A percentile compares a stretch with the other conserved stretches of the same genome.
Evolutionary conservation across 2,113 vertebrate species (phyloP).

Genomic region (Bagarius yarrelli): DNA sequence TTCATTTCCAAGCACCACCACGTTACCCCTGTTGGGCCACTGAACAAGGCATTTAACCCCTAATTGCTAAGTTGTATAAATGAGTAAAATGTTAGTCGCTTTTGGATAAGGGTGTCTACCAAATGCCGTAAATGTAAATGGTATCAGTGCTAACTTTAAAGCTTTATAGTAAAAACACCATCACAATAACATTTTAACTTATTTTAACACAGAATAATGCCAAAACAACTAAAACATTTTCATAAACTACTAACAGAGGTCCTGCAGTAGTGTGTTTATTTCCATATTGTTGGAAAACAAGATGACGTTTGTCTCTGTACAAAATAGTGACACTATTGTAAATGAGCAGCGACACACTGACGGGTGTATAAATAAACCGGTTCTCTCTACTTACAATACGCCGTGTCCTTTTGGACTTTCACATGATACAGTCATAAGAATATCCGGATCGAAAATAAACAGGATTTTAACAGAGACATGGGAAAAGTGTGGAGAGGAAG

Average conservation of each 20-base stretch:
- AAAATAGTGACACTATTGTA: constrained; percentile 62
- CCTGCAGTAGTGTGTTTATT: constrained; percentile 57
- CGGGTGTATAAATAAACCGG: constrained; percentile 56
- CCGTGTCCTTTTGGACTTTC: constrained; percentile 60
- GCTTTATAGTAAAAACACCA: not conserved
- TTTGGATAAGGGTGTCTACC: too few relatives aligned
- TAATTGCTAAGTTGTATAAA: too few relatives aligned
- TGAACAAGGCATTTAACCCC: too few relatives aligned
- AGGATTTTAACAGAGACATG: constrained; percentile 41
- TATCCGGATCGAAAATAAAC: constrained; percentile 50
- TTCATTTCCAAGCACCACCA: too few relatives aligned
- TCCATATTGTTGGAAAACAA: constrained; percentile 53
- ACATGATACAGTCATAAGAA: constrained; percentile 59
- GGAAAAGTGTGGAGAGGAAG: constrained; percentile 33
- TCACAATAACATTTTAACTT: too few relatives aligned
- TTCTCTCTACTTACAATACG: constrained; percentile 53
- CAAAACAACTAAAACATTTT: constrained; percentile 40
- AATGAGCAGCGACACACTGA: constrained; percentile 39
- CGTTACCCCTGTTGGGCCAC: too few relatives aligned
- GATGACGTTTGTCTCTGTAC: constrained; percentile 58
- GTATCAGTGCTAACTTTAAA: too few relatives aligned
- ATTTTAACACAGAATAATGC: constrained; percentile 22
- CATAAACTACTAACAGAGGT: constrained; percentile 33
- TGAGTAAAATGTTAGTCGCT: too few relatives aligned
- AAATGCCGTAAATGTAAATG: too few relatives aligned